Evolutionary conservation across 2,888 invertebrate species (phyloP).

Genomic region (Catocala nupta): DNA sequence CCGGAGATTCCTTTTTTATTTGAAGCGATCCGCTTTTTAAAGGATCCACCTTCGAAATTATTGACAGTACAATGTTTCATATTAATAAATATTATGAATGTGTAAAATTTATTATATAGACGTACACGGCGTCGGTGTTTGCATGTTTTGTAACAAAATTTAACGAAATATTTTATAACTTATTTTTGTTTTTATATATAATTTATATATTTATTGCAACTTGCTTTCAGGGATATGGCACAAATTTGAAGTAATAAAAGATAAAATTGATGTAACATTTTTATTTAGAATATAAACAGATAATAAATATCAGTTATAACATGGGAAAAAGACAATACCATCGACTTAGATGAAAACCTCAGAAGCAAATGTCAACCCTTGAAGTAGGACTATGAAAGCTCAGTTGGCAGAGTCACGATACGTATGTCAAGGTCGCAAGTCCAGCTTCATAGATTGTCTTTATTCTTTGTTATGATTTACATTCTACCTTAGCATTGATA

Average conservation of each 20-base stretch:
- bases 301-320: too few species aligned
- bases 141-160: slow-evolving; percentile 50
- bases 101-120: slow-evolving; percentile 28
- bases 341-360: too few species aligned
- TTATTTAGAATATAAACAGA: too few species aligned
- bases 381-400: too few species aligned
- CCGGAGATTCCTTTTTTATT: slow-evolving; percentile 20
- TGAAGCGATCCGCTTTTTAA: slow-evolving; percentile 28
- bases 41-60: slow-evolving; percentile 29
- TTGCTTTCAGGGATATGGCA: slow-evolving; percentile 24
- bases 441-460: too few species aligned
- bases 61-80: slow-evolving; percentile 20
- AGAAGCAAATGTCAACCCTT: too few species aligned
- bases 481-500: too few species aligned
- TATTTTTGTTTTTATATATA: slow-evolving; percentile 57
- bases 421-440: too few species aligned
- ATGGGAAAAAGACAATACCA: too few species aligned
- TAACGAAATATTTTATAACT: slow-evolving; percentile 51
- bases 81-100: slow-evolving; percentile 19
- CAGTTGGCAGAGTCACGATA: too few species aligned
- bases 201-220: slow-evolving; percentile 60
- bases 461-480: too few species aligned
- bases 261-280: slow-evolving; percentile 17
- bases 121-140: slow-evolving; percentile 52
- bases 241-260: slow-evolving; percentile 58